phyloP scores from a whole-genome alignment of 1,140 invertebrate genomes.

The Drosophila kepulauana region DNA sequence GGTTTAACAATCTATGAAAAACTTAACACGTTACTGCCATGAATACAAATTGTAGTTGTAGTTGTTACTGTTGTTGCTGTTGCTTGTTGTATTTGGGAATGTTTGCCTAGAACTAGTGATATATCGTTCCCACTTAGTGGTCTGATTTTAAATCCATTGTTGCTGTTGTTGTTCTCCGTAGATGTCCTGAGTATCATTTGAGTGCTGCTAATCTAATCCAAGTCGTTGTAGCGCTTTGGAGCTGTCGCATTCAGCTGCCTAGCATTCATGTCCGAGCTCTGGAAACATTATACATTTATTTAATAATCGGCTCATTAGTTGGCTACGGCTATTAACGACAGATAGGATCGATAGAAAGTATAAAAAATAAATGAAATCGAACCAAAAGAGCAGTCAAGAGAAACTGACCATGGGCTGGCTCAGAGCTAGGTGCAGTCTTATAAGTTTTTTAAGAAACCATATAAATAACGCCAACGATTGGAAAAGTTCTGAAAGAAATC shows the following conservation, averaged over 20 bases:
- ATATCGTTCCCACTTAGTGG: constrained; percentile 44
- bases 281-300: constrained; percentile 38
- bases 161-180: constrained; percentile 51
- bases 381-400: neutral
- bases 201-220: constrained; percentile 43
- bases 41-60: constrained; percentile 68
- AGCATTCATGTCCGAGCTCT: constrained; percentile 84
- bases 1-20: constrained; percentile 61
- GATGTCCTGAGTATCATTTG: constrained; percentile 58
- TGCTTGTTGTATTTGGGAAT: constrained; percentile 59
- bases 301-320: neutral
- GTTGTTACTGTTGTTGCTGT: constrained; percentile 41
- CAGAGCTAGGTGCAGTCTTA: constrained; percentile 49
- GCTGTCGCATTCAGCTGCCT: constrained; percentile 76
- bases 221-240: constrained; percentile 73
- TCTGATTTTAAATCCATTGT: constrained; percentile 53
- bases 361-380: neutral
- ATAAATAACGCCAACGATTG: constrained; percentile 84
- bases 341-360: neutral
- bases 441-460: constrained; percentile 73
- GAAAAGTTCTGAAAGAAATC: constrained; percentile 83
- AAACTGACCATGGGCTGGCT: constrained; percentile 6
- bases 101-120: constrained; percentile 73
- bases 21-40: constrained; percentile 73
- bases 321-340: neutral